Conservation (phyloP, 2,113 vertebrate genomes). For the Brevimyrus niger region DNA sequence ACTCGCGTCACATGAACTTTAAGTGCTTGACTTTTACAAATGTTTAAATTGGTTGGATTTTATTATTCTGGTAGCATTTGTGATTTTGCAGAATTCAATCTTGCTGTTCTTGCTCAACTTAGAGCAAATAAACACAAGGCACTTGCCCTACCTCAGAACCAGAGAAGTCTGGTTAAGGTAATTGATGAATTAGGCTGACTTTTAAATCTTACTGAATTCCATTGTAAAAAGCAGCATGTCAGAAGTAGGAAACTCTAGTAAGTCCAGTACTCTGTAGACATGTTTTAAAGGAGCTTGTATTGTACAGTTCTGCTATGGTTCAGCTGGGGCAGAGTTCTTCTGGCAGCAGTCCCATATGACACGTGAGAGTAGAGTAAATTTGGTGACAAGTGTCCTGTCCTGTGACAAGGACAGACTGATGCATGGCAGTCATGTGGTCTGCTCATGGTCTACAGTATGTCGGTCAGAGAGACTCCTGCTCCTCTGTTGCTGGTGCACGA, state of each 20-base stretch:
- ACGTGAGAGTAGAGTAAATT: background rate
- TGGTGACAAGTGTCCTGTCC: background rate
- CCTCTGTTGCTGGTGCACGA: background rate
- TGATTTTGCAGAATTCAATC: background rate
- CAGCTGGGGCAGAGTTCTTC: background rate
- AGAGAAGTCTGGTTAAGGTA: background rate
- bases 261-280: background rate
- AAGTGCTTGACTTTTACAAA: background rate
- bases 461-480: background rate
- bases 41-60: background rate
- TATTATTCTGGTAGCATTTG: background rate
- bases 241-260: background rate
- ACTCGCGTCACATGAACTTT: background rate
- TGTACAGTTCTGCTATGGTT: background rate
- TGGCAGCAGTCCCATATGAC: background rate
- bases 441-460: background rate
- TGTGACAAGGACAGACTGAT: background rate
- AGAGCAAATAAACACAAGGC: background rate
- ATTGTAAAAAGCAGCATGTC: background rate
- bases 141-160: background rate
- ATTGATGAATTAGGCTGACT: background rate
- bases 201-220: background rate
- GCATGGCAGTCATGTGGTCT: background rate
- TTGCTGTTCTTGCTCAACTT: background rate
- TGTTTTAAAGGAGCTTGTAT: background rate